Evolutionary conservation across 2,888 invertebrate genomes (phyloP).

Genomic region (Acanthosoma haemorrhoidale): DNA sequence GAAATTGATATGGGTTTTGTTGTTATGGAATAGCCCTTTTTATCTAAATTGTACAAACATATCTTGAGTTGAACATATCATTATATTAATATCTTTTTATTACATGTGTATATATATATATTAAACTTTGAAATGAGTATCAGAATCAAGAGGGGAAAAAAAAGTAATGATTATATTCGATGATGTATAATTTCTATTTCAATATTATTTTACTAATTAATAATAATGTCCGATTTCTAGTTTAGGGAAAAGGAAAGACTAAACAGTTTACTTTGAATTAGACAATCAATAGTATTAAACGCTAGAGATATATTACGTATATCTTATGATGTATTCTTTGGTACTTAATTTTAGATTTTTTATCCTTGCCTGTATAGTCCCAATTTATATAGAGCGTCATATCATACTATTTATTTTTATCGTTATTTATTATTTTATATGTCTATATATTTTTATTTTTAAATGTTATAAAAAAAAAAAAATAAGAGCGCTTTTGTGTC

Average conservation of each 20-base stretch:
- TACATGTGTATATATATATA: constrained; percentile 12
- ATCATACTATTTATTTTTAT: constrained; percentile 1
- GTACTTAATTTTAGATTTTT: constrained; percentile 28
- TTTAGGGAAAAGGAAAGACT: constrained; percentile 41
- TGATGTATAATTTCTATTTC: neutral
- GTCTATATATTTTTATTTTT: constrained; percentile 14
- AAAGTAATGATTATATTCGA: neutral
- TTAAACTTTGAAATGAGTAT: constrained; percentile 8
- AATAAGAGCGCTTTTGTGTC: neutral
- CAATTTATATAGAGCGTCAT: constrained; percentile 31
- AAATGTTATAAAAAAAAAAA: neutral
- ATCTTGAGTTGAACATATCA: constrained; percentile 37
- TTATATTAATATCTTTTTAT: constrained; percentile 29
- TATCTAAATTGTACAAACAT: constrained; percentile 34
- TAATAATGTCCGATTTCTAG: constrained; percentile 37
- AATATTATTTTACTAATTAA: constrained; percentile 12
- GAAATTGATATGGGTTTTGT: constrained; percentile 21
- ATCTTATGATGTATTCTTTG: constrained; percentile 24
- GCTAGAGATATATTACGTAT: constrained; percentile 6
- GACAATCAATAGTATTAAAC: constrained; percentile 41
- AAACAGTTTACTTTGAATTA: constrained; percentile 41
- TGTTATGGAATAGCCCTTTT: neutral
- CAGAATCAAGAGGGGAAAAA: constrained; percentile 6
- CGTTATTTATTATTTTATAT: constrained; percentile 6
- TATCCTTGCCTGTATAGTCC: constrained; percentile 18